phyloP scores from a whole-genome alignment of 1,140 invertebrate species.

The Drosophila orena region DNA sequence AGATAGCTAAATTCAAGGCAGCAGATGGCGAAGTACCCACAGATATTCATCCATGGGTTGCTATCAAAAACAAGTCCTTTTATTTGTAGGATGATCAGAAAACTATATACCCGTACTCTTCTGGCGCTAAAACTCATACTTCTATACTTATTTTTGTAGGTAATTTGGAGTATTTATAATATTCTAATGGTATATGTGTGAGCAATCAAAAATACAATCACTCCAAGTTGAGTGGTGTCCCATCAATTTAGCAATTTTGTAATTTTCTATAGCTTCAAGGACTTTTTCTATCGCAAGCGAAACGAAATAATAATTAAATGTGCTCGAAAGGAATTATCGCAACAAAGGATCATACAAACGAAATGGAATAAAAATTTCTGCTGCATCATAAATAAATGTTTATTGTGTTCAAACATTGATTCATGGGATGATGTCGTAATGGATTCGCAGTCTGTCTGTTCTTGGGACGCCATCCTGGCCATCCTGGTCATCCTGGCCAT shows the following conservation, averaged over 20 bases:
- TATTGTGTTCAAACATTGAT: slow-evolving; percentile 71
- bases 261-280: neutral
- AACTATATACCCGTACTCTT: no score
- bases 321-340: slow-evolving; percentile 21
- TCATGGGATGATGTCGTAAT: slow-evolving; percentile 55
- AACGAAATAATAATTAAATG: slow-evolving; percentile 35
- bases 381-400: slow-evolving; percentile 75
- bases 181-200: neutral
- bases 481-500: no score
- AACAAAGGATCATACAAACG: slow-evolving; percentile 3
- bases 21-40: neutral
- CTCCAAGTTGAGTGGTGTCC: neutral
- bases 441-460: slow-evolving; percentile 15
- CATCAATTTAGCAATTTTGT: slow-evolving; percentile 3
- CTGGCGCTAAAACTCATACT: no score
- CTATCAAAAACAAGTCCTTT: neutral
- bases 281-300: neutral
- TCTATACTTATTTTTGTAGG: no score
- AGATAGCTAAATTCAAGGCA: neutral
- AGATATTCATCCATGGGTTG: neutral
- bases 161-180: neutral
- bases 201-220: no score
- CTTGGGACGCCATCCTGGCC: neutral
- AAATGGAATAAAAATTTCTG: slow-evolving; percentile 29
- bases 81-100: neutral